phyloP scores from a whole-genome alignment of 2,797 vertebrate species.

The Neosilurus mollespiculum region DNA sequence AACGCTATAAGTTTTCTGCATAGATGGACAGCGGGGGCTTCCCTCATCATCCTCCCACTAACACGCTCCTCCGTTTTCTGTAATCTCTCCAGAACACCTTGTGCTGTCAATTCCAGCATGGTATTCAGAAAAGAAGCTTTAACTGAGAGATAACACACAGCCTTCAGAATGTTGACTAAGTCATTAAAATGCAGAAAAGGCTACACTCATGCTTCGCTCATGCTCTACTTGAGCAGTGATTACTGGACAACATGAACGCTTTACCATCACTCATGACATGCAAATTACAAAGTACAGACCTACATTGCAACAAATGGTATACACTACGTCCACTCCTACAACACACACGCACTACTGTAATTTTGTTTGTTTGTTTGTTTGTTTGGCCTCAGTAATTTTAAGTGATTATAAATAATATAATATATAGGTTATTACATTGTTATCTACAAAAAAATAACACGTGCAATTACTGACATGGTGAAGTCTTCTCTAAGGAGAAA shows the following conservation, averaged over 20 bases:
- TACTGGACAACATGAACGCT: slow-evolving; percentile 1
- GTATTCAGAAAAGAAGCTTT: slow-evolving; percentile 55
- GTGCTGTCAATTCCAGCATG: slow-evolving; percentile 54
- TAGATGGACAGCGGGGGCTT: slow-evolving; percentile 27
- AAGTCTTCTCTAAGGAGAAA: neutral
- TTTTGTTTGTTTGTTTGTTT: too few species aligned
- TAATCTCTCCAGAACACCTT: slow-evolving; percentile 53
- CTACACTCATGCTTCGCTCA: neutral
- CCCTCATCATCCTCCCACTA: slow-evolving; percentile 47
- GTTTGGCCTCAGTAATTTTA: neutral
- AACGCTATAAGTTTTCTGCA: neutral
- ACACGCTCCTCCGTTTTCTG: slow-evolving; percentile 1
- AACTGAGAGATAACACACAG: slow-evolving; percentile 58
- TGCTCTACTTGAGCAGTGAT: slow-evolving; percentile 3
- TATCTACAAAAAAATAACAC: neutral
- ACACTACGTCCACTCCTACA: neutral
- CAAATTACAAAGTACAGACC: slow-evolving; percentile 13
- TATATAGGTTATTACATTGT: neutral
- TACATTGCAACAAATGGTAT: neutral
- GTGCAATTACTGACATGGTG: neutral
- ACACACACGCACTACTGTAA: neutral
- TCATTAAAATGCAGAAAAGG: slow-evolving; percentile 57
- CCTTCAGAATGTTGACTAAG: slow-evolving; percentile 61
- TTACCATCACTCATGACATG: slow-evolving; percentile 14
- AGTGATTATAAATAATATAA: neutral